These are phyloP conservation scores for Antechinus flavipes DNA, from an alignment of 2,113 vertebrate genomes.

Conservation along the genomic window DNA sequence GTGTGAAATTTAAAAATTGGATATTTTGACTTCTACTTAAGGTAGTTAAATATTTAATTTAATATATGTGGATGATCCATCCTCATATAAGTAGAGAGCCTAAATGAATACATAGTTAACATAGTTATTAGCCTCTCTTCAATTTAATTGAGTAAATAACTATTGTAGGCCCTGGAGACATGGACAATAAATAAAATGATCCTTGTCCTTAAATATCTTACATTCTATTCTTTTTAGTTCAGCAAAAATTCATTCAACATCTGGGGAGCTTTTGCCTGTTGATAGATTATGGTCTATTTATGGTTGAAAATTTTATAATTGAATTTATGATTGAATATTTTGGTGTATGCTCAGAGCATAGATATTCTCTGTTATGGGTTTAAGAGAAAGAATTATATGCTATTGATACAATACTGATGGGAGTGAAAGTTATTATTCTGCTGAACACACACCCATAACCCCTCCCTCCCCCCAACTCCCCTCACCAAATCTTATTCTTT, in stretches of 20 bases:
- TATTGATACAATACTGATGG: neutral
- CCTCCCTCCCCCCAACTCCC: too few relatives aligned
- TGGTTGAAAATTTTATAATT: neutral
- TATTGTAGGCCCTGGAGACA: neutral
- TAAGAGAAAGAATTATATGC: neutral
- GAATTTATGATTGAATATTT: neutral
- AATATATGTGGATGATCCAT: neutral
- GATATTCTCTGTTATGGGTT: neutral
- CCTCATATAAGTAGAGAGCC: neutral
- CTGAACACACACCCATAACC: neutral
- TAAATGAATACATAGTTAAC: neutral
- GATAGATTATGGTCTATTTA: neutral
- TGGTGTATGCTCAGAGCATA: neutral
- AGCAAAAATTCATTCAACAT: neutral
- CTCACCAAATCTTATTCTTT: neutral
- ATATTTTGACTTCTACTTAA: neutral
- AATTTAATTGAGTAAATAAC: neutral
- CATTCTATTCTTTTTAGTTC: neutral
- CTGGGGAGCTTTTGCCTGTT: neutral
- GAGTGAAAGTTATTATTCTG: too few relatives aligned
- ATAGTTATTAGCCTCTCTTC: neutral
- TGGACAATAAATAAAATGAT: neutral
- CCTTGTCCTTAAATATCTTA: neutral
- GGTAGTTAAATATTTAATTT: neutral
- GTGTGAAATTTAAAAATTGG: neutral